Evolutionary conservation across 2,888 invertebrate species (phyloP).

Genomic region (Notodonta dromedarius): DNA sequence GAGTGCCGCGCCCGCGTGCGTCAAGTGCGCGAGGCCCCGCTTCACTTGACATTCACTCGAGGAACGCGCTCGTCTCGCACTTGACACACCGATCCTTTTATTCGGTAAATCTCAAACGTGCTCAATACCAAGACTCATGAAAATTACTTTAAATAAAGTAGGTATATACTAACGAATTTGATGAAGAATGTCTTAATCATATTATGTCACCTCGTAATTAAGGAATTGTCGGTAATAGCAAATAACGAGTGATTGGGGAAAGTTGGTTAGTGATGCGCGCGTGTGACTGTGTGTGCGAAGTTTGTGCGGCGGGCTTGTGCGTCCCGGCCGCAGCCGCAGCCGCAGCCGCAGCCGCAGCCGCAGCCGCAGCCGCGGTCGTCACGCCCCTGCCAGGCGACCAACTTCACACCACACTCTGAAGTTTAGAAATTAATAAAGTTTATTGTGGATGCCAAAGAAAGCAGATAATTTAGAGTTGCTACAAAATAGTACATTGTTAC

Average conservation of each 20-base stretch:
- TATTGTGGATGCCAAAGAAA: constrained; percentile 1
- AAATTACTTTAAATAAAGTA: too few species aligned
- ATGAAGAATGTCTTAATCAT: too few species aligned
- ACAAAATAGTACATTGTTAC: too few species aligned
- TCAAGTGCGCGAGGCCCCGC: too few species aligned
- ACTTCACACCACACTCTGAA: background rate
- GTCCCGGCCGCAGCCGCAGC: background rate
- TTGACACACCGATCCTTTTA: too few species aligned
- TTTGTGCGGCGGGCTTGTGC: background rate
- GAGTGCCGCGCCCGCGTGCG: constrained; percentile 77
- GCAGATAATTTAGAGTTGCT: background rate
- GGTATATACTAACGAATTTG: too few species aligned
- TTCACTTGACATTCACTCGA: too few species aligned
- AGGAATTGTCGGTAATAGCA: background rate
- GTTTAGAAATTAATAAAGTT: constrained; percentile 5
- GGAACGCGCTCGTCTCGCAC: too few species aligned
- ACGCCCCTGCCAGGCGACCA: too few species aligned
- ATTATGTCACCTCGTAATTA: background rate
- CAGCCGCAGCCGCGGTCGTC: background rate
- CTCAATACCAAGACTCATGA: too few species aligned
- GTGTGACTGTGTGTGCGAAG: background rate
- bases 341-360: background rate
- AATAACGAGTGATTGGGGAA: background rate
- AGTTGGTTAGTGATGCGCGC: background rate
- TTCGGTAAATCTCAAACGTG: too few species aligned